Evolutionary conservation across 2,113 vertebrate species (phyloP).

Genomic region (Bolborhynchus lineola): DNA sequence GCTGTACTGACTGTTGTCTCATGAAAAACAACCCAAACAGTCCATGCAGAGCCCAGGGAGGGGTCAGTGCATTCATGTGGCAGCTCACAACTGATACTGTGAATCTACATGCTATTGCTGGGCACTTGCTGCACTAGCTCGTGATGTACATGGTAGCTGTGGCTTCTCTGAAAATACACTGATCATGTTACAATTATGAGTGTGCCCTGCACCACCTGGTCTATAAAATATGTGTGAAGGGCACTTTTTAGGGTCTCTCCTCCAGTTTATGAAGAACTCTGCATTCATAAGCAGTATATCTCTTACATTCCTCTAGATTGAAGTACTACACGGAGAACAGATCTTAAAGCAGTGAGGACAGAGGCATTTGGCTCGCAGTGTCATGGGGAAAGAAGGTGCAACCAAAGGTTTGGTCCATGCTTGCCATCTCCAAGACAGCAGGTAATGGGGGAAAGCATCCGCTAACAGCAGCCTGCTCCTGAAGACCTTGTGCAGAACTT

Average conservation of each 20-base stretch:
- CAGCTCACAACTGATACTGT: constrained; percentile 19
- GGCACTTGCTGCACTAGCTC: not conserved
- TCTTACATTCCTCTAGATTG: not conserved
- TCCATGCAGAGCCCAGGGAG: not conserved
- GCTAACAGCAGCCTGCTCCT: not conserved
- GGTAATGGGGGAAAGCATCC: not conserved
- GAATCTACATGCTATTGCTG: not conserved
- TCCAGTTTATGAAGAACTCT: not conserved
- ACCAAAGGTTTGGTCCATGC: not conserved
- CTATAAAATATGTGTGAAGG: not conserved
- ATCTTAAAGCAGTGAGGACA: not conserved
- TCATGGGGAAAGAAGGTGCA: not conserved
- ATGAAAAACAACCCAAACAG: not conserved
- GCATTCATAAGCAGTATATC: not conserved
- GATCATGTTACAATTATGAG: not conserved
- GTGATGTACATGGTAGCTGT: not conserved
- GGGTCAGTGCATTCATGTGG: not conserved
- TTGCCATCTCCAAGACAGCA: fast-evolving
- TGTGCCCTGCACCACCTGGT: not conserved
- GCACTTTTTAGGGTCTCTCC: not conserved
- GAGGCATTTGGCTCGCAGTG: not conserved
- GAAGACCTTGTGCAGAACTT: not conserved
- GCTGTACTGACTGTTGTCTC: not conserved
- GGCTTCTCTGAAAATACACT: constrained; percentile 8
- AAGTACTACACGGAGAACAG: not conserved